Evolutionary conservation across 64 coral and sea anemone species (phyloP).

Genomic region (Cladopsammia gracilis): DNA sequence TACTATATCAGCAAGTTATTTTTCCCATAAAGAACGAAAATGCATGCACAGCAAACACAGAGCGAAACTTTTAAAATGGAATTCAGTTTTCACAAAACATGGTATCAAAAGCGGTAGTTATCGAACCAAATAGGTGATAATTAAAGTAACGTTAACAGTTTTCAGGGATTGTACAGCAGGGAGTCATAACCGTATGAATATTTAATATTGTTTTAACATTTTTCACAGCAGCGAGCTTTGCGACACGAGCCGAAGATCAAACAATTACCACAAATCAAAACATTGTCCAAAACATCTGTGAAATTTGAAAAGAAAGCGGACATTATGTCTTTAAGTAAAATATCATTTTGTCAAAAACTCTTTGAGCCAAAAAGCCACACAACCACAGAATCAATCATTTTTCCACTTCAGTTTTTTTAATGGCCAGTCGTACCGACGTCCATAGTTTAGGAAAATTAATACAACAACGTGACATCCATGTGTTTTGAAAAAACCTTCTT

Average conservation of each 20-base stretch:
- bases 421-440: neutral
- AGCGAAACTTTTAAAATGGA: no score
- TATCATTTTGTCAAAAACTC: constrained; percentile 49
- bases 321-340: constrained; percentile 2
- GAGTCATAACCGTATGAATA: constrained; percentile 25
- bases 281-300: constrained; percentile 16
- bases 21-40: no score
- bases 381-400: neutral
- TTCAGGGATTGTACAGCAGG: constrained; percentile 34
- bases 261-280: constrained; percentile 7
- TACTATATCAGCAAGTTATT: constrained; percentile 21
- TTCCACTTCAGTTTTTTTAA: neutral
- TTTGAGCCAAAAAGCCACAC: constrained; percentile 41
- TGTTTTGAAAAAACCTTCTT: no score
- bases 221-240: neutral
- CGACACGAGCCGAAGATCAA: constrained; percentile 21
- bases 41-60: no score
- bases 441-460: no score
- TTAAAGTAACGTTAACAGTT: constrained; percentile 59
- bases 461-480: no score
- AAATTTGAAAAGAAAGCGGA: constrained; percentile 3
- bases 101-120: neutral
- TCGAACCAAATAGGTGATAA: constrained; percentile 29
- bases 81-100: neutral
- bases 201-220: constrained; percentile 23